Evolutionary conservation across 1,140 invertebrate genomes (phyloP), one percentile per base, ranked within the genome.

Genomic region (Heliconius nattereri): DNA sequence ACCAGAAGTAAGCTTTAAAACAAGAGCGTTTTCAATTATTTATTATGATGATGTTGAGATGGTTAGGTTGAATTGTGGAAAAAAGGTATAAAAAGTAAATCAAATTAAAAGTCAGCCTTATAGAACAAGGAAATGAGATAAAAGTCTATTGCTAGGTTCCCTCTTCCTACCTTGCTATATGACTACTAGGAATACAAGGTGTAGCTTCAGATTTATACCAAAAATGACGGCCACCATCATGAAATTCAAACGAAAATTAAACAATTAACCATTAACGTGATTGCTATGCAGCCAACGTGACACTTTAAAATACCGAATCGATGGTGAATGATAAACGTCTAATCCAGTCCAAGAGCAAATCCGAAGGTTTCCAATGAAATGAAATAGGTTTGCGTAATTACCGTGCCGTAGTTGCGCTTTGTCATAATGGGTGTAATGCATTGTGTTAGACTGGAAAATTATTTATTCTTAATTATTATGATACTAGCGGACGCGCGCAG

Each of bases 311-410:
- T 45, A 40, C 74, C 52, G 74, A 75, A 77, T 71, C 29, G 29
- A 77, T 77, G 75, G 75, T 76, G 76, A 86, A 86, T 85, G 85
- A 85, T 83, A 84, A 86, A 85, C 80, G 81, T 84, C 83, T 82
- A 87, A 89, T 86, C 83, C 85, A 86, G 87, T 86, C 85, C 88
- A 89, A 89, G 87, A 88, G 86, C 88, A 85, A 84, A 84, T 77
- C 66, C 79, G 86, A 89, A 88, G 87, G 86, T 86, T 85, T 82
- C 81, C 80, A 80, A 81, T 84, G 83, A 83, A 84, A 85, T 81
- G 78, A 81, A 80, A 84, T 83, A 81, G 80, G 45, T 81, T 90
- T 87, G 83, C 85, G 84, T 88, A 85, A 87, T 83, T 83, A 78
- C 77, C 40, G 73, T 78, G 78, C 60, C 23, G 60, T 66, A 29